Conservation (phyloP, 2,113 vertebrate species). For the Sturnira hondurensis region DNA sequence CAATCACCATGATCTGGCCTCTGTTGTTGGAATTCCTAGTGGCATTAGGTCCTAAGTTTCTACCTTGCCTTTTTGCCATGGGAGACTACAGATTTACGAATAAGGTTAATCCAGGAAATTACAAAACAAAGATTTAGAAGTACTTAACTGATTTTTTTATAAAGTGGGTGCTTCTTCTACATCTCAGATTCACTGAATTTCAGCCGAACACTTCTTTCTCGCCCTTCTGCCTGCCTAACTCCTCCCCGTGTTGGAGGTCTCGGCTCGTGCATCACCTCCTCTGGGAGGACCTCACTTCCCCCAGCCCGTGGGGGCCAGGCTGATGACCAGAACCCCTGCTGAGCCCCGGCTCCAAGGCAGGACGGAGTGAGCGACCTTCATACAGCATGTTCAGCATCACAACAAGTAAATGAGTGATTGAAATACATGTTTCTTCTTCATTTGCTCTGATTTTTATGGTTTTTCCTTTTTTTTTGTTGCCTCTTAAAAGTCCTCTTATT, state of each 20-base stretch:
- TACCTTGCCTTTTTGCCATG: not conserved
- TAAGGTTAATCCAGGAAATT: not conserved
- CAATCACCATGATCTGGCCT: not conserved
- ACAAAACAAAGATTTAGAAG: not conserved
- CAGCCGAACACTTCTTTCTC: not conserved
- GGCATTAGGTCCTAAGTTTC: not conserved
- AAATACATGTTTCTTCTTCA: rapidly evolving
- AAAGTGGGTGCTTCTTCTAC: not conserved
- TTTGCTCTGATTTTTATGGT: too few species aligned
- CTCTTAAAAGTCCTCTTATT: not conserved
- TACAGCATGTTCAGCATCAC: rapidly evolving
- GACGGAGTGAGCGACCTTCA: rapidly evolving
- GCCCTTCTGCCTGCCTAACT: rapidly evolving
- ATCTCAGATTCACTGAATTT: not conserved
- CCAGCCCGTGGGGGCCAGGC: not conserved
- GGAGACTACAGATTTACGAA: not conserved
- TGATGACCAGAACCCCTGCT: not conserved
- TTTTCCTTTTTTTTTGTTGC: not conserved
- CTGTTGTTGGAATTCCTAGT: not conserved
- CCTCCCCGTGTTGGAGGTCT: not conserved
- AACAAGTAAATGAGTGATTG: rapidly evolving
- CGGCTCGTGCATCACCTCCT: not conserved
- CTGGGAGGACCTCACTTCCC: not conserved
- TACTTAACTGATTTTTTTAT: not conserved
- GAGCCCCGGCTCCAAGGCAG: rapidly evolving